phyloP scores from a whole-genome alignment of 2,797 vertebrate genomes.

The Typhlichthys subterraneus region DNA sequence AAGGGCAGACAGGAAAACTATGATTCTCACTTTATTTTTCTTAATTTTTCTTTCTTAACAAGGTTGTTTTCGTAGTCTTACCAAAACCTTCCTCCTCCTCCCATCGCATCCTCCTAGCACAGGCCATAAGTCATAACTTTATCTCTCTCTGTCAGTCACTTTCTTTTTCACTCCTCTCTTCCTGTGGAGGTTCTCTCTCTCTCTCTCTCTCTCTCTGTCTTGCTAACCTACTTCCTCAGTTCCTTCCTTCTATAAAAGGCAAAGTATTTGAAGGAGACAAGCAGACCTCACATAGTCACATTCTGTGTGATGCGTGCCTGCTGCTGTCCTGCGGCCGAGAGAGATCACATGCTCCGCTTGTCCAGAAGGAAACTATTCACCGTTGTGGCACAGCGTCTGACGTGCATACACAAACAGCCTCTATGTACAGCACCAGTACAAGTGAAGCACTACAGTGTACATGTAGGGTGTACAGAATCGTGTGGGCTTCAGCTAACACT shows the following conservation, averaged over 20 bases:
- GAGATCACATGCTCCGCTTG: slow-evolving; percentile 20
- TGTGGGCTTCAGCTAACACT: not conserved
- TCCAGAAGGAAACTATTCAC: slow-evolving; percentile 28
- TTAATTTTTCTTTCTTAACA: too few relatives aligned
- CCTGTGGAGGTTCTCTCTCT: not conserved
- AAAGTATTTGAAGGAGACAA: slow-evolving; percentile 62
- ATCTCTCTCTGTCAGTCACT: slow-evolving; percentile 23
- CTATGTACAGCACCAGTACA: not conserved
- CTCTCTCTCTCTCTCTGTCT: not conserved
- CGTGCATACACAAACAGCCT: slow-evolving; percentile 6
- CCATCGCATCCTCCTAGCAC: not conserved
- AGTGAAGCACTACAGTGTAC: not conserved
- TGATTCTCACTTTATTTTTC: slow-evolving; percentile 65
- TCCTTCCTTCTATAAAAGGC: slow-evolving; percentile 72
- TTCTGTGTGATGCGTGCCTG: slow-evolving; percentile 9
- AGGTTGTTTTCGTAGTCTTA: slow-evolving; percentile 63
- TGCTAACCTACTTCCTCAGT: not conserved
- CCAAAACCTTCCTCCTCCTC: slow-evolving; percentile 39
- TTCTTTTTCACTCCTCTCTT: not conserved
- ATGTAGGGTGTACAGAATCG: not conserved
- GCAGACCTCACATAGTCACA: slow-evolving; percentile 21
- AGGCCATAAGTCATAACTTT: slow-evolving; percentile 37
- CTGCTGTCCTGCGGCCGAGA: slow-evolving; percentile 23
- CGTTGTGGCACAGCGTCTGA: slow-evolving; percentile 2
- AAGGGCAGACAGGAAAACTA: slow-evolving; percentile 50